These are phyloP conservation scores for Gisinianus flammeolus DNA, from an alignment of 2,888 invertebrate species.

Conservation along the genomic window DNA sequence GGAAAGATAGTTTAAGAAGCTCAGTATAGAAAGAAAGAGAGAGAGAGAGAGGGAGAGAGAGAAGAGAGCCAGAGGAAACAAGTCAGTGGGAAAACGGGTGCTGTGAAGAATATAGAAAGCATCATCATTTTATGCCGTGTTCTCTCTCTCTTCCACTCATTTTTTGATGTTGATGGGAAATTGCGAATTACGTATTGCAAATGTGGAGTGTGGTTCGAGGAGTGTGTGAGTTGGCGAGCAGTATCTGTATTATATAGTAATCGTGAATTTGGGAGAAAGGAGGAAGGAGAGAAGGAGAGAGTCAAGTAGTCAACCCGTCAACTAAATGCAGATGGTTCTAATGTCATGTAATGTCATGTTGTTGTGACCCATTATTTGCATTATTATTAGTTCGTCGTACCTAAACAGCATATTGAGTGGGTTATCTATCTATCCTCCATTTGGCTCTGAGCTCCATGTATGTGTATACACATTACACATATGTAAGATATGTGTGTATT, in stretches of 20 bases:
- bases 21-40: too few relatives aligned
- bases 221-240: too few relatives aligned
- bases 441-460: too few relatives aligned
- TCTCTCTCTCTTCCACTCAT: not conserved
- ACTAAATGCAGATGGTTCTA: slow-evolving; percentile 15
- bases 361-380: slow-evolving; percentile 25
- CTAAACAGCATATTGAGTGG: not conserved
- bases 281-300: not conserved
- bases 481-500: too few relatives aligned
- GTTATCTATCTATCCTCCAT: too few relatives aligned
- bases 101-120: not conserved
- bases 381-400: slow-evolving; percentile 13
- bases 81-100: too few relatives aligned
- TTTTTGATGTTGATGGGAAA: not conserved
- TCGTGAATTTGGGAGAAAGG: not conserved
- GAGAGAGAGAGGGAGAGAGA: too few relatives aligned
- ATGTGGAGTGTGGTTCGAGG: too few relatives aligned
- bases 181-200: not conserved
- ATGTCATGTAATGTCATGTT: not conserved
- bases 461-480: too few relatives aligned
- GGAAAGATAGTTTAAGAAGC: too few relatives aligned
- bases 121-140: too few relatives aligned
- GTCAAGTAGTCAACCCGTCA: not conserved
- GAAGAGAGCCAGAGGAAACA: too few relatives aligned
- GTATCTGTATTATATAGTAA: not conserved